Percentiles rank a stretch among this genome's conserved stretches.
Evolutionary conservation across 2,113 vertebrate species (phyloP).

Genomic region (Eolophus roseicapilla): DNA sequence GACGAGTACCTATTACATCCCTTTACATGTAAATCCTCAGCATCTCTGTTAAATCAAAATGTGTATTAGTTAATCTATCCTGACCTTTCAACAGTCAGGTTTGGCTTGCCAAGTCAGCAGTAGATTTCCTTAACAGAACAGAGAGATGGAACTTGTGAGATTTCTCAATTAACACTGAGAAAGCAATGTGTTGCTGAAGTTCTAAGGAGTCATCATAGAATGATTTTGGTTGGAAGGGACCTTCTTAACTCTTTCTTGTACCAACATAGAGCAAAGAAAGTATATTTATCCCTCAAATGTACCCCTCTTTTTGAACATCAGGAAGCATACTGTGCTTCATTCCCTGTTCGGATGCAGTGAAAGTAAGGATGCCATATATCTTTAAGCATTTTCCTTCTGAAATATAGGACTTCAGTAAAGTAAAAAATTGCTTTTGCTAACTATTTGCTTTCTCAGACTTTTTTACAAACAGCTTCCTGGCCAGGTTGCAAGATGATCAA

Average conservation of each 20-base stretch:
- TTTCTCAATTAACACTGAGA: background rate
- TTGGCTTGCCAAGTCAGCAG: background rate
- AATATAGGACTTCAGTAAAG: background rate
- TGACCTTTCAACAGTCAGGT: background rate
- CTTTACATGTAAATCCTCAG: background rate
- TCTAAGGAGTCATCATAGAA: background rate
- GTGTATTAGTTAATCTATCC: background rate
- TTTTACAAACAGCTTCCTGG: background rate
- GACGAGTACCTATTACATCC: background rate
- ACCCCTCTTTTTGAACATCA: background rate
- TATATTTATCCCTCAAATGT: background rate
- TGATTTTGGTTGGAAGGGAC: background rate
- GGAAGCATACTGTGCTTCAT: background rate
- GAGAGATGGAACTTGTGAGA: accelerated
- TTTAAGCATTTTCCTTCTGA: background rate
- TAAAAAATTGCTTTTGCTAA: background rate
- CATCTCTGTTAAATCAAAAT: background rate
- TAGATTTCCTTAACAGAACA: background rate
- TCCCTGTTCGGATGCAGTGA: background rate
- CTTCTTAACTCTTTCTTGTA: background rate
- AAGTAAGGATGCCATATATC: background rate
- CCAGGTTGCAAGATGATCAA: conserved; percentile 9
- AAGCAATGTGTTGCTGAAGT: accelerated
- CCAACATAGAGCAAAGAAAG: background rate
- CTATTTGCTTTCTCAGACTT: background rate